Conservation (phyloP, 2,797 vertebrate species). For the Bradypus variegatus region DNA sequence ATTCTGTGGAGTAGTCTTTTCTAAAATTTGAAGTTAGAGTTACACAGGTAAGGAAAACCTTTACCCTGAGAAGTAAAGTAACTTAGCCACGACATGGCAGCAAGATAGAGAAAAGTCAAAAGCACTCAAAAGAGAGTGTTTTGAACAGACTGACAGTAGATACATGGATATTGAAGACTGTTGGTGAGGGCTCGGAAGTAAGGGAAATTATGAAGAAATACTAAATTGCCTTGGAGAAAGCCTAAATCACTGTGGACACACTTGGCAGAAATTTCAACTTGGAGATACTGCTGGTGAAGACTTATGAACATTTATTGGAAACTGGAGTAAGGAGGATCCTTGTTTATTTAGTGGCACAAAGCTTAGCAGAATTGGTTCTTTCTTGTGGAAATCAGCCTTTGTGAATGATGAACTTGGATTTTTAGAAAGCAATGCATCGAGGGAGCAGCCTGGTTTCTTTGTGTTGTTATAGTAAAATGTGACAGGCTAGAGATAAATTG, state of each 20-base stretch:
- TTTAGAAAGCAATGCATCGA: not conserved
- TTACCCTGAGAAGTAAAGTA: conserved; percentile 29
- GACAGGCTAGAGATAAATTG: not conserved
- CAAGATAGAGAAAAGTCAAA: not conserved
- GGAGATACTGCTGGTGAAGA: not conserved
- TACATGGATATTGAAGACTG: not conserved
- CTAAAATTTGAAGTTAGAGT: conserved; percentile 28
- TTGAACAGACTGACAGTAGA: conserved; percentile 13
- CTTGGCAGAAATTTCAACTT: not conserved
- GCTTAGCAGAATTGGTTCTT: not conserved
- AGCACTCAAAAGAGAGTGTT: not conserved
- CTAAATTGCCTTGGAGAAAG: conserved; percentile 9
- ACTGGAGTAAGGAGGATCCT: not conserved
- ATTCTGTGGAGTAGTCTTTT: conserved; percentile 1
- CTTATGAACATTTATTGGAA: not conserved
- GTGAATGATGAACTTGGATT: not conserved
- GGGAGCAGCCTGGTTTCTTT: not conserved
- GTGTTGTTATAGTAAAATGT: not conserved
- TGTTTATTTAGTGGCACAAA: not conserved
- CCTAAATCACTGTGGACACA: not conserved
- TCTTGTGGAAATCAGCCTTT: not conserved
- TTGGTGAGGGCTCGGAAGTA: not conserved
- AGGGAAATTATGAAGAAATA: conserved; percentile 6
- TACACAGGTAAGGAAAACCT: conserved; percentile 3
- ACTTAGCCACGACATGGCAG: not conserved